phyloP scores from a whole-genome alignment of 2,888 invertebrate genomes.

The Caenorhabditis imperialis region DNA sequence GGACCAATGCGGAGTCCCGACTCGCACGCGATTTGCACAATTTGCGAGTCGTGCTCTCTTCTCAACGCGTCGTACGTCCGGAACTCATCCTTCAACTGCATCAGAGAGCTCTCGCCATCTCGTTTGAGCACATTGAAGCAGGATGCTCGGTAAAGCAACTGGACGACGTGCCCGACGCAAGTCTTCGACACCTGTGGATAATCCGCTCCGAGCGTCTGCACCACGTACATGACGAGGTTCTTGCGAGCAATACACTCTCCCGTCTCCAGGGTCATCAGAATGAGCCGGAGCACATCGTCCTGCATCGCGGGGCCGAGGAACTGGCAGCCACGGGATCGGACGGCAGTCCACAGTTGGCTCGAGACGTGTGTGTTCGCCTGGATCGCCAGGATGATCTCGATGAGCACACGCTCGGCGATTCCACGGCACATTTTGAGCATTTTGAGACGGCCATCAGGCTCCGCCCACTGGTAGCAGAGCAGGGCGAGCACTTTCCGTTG shows the following conservation, averaged over 20 bases:
- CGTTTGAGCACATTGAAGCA: constrained; percentile 91
- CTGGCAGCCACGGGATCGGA: constrained; percentile 95
- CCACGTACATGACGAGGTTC: constrained; percentile 94
- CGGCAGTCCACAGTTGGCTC: constrained; percentile 96
- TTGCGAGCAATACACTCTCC: constrained; percentile 79
- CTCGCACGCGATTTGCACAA: constrained; percentile 94
- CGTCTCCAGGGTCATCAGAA: constrained; percentile 92
- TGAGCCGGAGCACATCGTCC: constrained; percentile 92
- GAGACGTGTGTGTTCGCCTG: constrained; percentile 92
- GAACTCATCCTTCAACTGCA: constrained; percentile 84
- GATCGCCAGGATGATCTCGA: constrained; percentile 87
- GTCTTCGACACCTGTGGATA: constrained; percentile 94
- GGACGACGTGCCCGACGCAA: constrained; percentile 98
- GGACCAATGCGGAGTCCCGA: constrained; percentile 96
- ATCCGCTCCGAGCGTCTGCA: constrained; percentile 88
- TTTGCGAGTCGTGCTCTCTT: constrained; percentile 96
- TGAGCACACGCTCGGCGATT: constrained; percentile 87
- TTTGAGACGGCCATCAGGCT: constrained; percentile 84
- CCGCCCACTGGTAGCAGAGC: constrained; percentile 91
- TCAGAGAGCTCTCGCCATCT: constrained; percentile 95
- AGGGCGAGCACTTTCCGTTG: constrained; percentile 93
- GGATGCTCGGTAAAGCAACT: constrained; percentile 95
- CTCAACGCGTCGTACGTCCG: constrained; percentile 90
- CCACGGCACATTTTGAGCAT: constrained; percentile 86
- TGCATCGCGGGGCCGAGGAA: constrained; percentile 99